Evolutionary conservation across 2,797 vertebrate genomes (phyloP).

Genomic region (Vultur gryphus): DNA sequence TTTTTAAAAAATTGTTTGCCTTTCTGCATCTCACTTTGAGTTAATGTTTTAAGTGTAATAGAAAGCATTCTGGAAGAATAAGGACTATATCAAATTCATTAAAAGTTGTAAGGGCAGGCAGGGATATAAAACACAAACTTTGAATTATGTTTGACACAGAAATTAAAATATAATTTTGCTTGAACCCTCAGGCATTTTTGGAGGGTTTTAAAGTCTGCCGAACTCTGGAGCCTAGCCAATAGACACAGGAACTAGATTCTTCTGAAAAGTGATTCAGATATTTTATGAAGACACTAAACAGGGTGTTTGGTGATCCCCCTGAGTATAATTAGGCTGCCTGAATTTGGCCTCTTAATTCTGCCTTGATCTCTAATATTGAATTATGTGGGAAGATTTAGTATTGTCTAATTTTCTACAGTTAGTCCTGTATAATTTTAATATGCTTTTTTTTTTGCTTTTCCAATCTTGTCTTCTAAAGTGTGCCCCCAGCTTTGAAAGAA

Average conservation of each 20-base stretch:
- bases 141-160: not conserved
- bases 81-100: not conserved
- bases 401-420: not conserved
- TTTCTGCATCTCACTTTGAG: constrained; percentile 16
- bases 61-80: constrained; percentile 21
- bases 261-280: not conserved
- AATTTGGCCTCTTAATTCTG: not conserved
- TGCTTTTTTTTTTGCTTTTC: not conserved
- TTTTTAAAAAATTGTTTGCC: constrained; percentile 4
- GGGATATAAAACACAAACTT: not conserved
- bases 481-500: not conserved
- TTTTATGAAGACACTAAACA: not conserved
- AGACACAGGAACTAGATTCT: not conserved
- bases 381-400: not conserved
- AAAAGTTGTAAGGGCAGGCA: not conserved
- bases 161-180: not conserved
- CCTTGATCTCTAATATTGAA: not conserved
- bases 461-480: not conserved
- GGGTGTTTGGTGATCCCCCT: not conserved
- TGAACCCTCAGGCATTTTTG: not conserved
- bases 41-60: not conserved
- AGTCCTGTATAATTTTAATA: not conserved
- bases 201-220: not conserved
- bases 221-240: not conserved
- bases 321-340: not conserved